phyloP scores from a whole-genome alignment of 2,888 invertebrate species.

The Zeuzera pyrina region DNA sequence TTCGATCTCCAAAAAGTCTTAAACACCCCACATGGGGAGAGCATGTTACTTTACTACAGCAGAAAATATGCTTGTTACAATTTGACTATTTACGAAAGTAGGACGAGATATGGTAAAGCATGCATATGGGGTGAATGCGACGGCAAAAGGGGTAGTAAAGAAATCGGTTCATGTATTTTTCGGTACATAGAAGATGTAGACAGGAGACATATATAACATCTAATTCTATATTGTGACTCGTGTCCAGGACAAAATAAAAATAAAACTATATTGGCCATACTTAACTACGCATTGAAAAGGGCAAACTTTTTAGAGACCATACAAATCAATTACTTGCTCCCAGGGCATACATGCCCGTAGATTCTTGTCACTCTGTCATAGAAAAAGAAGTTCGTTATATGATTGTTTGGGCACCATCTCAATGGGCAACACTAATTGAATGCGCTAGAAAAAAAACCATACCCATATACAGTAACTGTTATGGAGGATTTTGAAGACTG shows the following conservation, averaged over 20 bases:
- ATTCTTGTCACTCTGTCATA: slow-evolving; percentile 24
- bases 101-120: slow-evolving; percentile 11
- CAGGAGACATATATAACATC: slow-evolving; percentile 6
- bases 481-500: too few relatives aligned
- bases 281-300: slow-evolving; percentile 14
- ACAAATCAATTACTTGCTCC: slow-evolving; percentile 18
- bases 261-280: slow-evolving; percentile 16
- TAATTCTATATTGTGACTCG: slow-evolving; percentile 16
- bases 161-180: slow-evolving; percentile 13
- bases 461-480: too few relatives aligned
- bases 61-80: slow-evolving; percentile 15
- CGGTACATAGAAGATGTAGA: slow-evolving; percentile 13
- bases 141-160: slow-evolving; percentile 17
- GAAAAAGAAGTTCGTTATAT: slow-evolving; percentile 19
- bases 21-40: slow-evolving; percentile 20
- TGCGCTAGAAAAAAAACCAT: too few relatives aligned
- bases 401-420: slow-evolving; percentile 25
- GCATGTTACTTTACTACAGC: slow-evolving; percentile 16
- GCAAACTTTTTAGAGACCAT: slow-evolving; percentile 16
- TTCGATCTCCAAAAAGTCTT: slow-evolving; percentile 18
- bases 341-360: slow-evolving; percentile 36
- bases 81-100: slow-evolving; percentile 14
- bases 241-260: slow-evolving; percentile 26
- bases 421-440: too few relatives aligned
- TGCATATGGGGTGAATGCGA: slow-evolving; percentile 18